Conservation (phyloP, 2,113 vertebrate genomes). For the Ahaetulla prasina region DNA sequence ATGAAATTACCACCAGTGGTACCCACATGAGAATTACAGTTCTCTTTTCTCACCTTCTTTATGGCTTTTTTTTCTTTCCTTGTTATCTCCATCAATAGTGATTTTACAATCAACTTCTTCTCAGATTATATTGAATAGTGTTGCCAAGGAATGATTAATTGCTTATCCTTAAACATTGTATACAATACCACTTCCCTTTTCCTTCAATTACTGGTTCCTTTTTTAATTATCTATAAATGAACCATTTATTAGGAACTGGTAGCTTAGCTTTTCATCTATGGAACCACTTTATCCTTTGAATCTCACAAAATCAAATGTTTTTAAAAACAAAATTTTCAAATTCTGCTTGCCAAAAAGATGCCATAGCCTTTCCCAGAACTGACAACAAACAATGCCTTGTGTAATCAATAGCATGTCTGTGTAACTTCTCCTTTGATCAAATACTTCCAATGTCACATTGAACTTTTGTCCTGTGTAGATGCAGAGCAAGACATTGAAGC, state of each 20-base stretch:
- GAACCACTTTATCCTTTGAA: background rate
- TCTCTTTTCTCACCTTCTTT: background rate
- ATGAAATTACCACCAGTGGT: constrained; percentile 4
- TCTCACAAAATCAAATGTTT: background rate
- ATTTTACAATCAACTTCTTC: background rate
- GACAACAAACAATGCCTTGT: background rate
- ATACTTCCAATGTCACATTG: background rate
- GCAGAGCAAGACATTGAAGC: background rate
- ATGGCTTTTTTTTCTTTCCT: background rate
- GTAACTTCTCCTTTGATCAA: background rate
- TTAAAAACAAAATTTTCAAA: background rate
- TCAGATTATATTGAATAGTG: background rate
- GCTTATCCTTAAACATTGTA: background rate
- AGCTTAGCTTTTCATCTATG: background rate
- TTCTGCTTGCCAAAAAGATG: background rate
- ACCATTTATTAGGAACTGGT: background rate
- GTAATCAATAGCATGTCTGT: background rate
- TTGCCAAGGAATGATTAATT: background rate
- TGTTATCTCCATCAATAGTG: background rate
- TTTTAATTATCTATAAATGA: background rate
- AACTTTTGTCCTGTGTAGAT: accelerated
- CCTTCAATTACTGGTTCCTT: background rate
- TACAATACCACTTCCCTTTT: constrained; percentile 8
- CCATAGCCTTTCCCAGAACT: background rate
- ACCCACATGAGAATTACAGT: background rate